Evolutionary conservation across 2,888 invertebrate genomes (phyloP).

Genomic region (Encarsia formosa): DNA sequence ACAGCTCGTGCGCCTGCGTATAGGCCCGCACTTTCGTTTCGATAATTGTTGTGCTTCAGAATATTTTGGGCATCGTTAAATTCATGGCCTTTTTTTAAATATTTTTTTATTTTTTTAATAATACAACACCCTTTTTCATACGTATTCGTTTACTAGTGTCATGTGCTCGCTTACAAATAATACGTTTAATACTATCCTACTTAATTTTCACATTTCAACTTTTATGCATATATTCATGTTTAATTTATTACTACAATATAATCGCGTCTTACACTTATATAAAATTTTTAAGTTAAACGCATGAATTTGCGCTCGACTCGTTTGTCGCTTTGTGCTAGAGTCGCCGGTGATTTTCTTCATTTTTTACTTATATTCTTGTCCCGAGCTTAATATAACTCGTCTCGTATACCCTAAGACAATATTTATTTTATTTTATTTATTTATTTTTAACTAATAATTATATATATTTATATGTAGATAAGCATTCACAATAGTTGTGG

Average conservation of each 20-base stretch:
- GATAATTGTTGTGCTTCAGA: slow-evolving; percentile 40
- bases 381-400: neutral
- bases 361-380: slow-evolving; percentile 2
- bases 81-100: slow-evolving; percentile 4
- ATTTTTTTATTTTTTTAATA: slow-evolving; percentile 7
- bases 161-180: slow-evolving; percentile 17
- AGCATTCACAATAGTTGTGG: too few species aligned
- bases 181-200: too few species aligned
- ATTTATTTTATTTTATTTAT: slow-evolving; percentile 1
- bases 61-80: slow-evolving; percentile 22
- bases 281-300: too few species aligned
- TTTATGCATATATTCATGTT: too few species aligned
- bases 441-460: too few species aligned
- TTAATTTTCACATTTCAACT: too few species aligned
- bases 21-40: too few species aligned
- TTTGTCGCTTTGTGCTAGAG: slow-evolving; percentile 26
- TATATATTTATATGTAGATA: too few species aligned
- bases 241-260: too few species aligned
- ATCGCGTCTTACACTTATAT: too few species aligned
- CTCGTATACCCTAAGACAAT: neutral
- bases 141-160: neutral
- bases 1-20: slow-evolving; percentile 36
- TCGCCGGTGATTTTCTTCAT: slow-evolving; percentile 6
- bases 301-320: slow-evolving; percentile 24
- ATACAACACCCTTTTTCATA: neutral